Evolutionary conservation across 2,888 invertebrate genomes (phyloP), one percentile per base, ranked within the genome.

Genomic region (Tinea trinotella): DNA sequence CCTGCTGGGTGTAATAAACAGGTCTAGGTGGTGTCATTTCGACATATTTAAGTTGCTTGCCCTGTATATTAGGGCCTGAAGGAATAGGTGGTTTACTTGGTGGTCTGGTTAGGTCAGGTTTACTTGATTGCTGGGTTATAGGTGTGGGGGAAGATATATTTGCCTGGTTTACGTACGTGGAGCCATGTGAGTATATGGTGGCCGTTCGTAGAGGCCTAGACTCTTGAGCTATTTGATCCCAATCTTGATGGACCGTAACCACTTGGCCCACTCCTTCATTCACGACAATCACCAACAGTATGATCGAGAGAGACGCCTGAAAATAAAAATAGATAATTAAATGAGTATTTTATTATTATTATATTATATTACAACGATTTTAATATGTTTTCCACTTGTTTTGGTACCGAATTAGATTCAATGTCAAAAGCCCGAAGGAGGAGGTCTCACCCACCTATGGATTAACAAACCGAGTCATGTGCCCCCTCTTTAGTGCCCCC

Each of bases 271-370:
- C 61, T 60, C 71, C 71, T 72, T 67, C 52, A 68, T 69, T 72
- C 74, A 82, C 74, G 76, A 72, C 74, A 74, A 83, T 76, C 76
- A 74, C 77, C 75, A 83, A 72, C 70, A 74, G 72, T 67, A 74
- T 68, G 74, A 84, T 76, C 78, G 84, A 75, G 74, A 82, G 76
- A 78, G 78, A 70, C 75, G 79, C 76, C 85, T 84, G 81, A 46
- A 74, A 72, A 60, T 71, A 18, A 54, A 56, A 34, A 9, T 40
- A 36, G 9, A n/a, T 7, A 24, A 24, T n/a, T n/a, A n/a, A n/a
- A n/a, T n/a, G n/a, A n/a, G n/a, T n/a, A n/a, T n/a, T n/a, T n/a
- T n/a, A n/a, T n/a, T n/a, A n/a, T n/a, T n/a, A n/a, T n/a, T n/a
- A n/a, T n/a, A n/a, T n/a, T n/a, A n/a, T n/a, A n/a, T n/a, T n/a